Evolutionary conservation across 2,113 vertebrate species (phyloP), one percentile per base, ranked within the genome.

Genomic region (Poeciliopsis turrubarensis): DNA sequence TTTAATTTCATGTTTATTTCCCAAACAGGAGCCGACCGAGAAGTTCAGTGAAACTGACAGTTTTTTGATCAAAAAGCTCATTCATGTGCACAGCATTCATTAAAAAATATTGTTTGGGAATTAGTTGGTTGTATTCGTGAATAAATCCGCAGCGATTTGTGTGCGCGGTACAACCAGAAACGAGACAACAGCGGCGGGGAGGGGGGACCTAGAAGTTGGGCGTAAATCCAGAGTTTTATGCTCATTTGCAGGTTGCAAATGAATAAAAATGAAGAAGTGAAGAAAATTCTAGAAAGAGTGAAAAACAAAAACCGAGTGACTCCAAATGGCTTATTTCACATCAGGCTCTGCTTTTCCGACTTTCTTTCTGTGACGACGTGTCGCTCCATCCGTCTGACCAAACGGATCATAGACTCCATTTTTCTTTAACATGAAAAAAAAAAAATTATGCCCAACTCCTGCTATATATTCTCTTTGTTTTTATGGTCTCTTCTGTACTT

Each of bases 1-100:
- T 73, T 70, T 57, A 79, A 65, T 77, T 66, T 75, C 37, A 57
- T 70, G 60, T 86, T 69, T 57, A 68, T 65, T 81, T 83, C 29
- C 22, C 60, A 71, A 78, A 82, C 26, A 65, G 61, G 22, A 72
- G 65, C 39, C 66, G 2, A 73, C 29, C 63, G 66, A 74, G 26
- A 22, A 51, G 32, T 15, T 78, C 22, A 78, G 62, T 68, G 19
- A 68, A 77, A 57, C 37, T 32, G 51, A 68, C 54, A 37, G 67
- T 29, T 68, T 68, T 82, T 63, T 19, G 34, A 41, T 82, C 64
- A 70, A 68, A 79, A 73, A 27, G 39, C 68, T 68, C 19, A 64
- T 78, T 64, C 71, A 66, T 70, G 60, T 72, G 31, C 39, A 70
- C 11, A 17, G 44, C 69, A 70, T 31, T 26, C 27, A 15, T 27